Evolutionary conservation across 2,797 vertebrate genomes (phyloP).

Genomic region (Harpagifer antarcticus): DNA sequence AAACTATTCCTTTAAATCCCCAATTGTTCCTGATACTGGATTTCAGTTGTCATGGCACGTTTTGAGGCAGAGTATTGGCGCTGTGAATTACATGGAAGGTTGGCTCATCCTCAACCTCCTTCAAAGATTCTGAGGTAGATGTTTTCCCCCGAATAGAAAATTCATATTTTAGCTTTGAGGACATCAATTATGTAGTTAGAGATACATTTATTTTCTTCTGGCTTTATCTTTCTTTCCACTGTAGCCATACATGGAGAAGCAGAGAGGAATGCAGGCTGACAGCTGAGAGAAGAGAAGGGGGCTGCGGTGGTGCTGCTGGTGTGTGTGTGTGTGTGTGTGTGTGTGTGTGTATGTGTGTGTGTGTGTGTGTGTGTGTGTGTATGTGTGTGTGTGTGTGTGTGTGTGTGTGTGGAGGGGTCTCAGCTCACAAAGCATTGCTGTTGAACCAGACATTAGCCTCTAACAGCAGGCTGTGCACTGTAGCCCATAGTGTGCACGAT

Average conservation of each 20-base stretch:
- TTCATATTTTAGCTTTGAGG: neutral
- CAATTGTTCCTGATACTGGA: no score
- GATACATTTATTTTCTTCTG: slow-evolving; percentile 3
- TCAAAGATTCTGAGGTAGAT: neutral
- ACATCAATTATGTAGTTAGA: slow-evolving; percentile 4
- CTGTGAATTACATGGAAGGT: neutral
- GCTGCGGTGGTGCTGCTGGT: neutral
- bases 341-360: slow-evolving; percentile 31
- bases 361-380: slow-evolving; percentile 9
- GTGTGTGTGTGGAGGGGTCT: slow-evolving; percentile 44
- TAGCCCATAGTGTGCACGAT: slow-evolving; percentile 3
- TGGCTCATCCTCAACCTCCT: neutral
- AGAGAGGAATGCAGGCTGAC: slow-evolving; percentile 80
- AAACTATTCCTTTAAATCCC: neutral
- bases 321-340: slow-evolving; percentile 39
- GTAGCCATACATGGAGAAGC: slow-evolving; percentile 77
- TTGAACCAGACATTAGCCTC: slow-evolving; percentile 57
- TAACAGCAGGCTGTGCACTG: slow-evolving; percentile 30
- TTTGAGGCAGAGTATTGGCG: neutral
- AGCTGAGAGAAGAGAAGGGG: slow-evolving; percentile 71
- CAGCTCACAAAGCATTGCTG: slow-evolving; percentile 72
- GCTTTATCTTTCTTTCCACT: slow-evolving; percentile 27
- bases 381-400: slow-evolving; percentile 23
- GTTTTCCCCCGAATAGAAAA: neutral
- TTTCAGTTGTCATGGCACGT: neutral